Conservation (phyloP, 2,113 vertebrate genomes). For the Nannospalax galili region DNA sequence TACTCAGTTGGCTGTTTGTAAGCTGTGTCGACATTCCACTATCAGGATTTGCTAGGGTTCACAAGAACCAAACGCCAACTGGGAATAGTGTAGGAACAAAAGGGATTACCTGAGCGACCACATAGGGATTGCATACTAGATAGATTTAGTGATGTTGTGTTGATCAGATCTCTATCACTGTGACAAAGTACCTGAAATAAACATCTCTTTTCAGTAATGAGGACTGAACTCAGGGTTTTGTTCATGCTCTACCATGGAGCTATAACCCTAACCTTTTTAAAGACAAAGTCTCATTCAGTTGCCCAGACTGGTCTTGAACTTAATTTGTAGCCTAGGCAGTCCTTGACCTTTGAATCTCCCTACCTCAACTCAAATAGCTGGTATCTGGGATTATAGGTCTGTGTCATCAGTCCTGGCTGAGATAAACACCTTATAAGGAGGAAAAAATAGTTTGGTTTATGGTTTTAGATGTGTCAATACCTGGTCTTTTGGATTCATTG, state of each 20-base stretch:
- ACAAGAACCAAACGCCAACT: neutral
- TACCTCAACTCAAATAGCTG: neutral
- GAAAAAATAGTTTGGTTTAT: neutral
- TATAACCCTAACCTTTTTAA: neutral
- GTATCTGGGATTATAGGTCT: neutral
- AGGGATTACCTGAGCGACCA: too few relatives aligned
- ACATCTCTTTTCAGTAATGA: neutral
- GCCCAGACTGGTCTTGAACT: neutral
- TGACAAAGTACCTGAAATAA: neutral
- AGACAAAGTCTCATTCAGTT: neutral
- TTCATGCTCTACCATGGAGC: too few relatives aligned
- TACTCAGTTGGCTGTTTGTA: neutral
- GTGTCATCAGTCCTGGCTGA: neutral
- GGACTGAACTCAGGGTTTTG: neutral
- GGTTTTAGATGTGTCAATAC: neutral
- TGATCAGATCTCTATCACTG: neutral
- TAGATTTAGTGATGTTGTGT: neutral
- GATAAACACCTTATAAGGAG: neutral
- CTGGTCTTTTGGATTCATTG: neutral
- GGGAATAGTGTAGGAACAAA: too few relatives aligned
- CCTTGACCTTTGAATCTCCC: neutral
- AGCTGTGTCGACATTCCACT: accelerated
- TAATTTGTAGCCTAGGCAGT: neutral
- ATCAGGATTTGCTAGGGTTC: neutral
- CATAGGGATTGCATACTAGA: neutral